Conservation (phyloP, 2,888 invertebrate species). For the Antheraea assamensis region DNA sequence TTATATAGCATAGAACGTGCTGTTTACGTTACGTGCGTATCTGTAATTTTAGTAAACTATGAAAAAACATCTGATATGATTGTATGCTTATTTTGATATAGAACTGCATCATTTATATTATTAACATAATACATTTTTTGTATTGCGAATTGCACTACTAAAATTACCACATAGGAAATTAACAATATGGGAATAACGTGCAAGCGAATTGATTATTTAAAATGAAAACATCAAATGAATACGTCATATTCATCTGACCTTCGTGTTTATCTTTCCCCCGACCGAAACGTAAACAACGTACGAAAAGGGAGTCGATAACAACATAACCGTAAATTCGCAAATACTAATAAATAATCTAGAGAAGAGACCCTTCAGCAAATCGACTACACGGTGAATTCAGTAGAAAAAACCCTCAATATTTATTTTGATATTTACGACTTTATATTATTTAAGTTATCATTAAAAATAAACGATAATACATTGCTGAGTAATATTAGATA, state of each 20-base stretch:
- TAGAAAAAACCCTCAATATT: not conserved
- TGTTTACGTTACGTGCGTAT: no score
- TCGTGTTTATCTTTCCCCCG: conserved; percentile 35
- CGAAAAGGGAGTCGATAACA: conserved; percentile 34
- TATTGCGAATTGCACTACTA: not conserved
- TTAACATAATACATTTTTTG: no score
- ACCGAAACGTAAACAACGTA: conserved; percentile 34
- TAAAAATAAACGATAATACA: not conserved
- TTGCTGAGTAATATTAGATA: not conserved
- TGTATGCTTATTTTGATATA: no score
- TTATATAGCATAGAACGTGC: not conserved
- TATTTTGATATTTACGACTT: not conserved
- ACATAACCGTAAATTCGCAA: conserved; percentile 36
- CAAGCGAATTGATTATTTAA: not conserved
- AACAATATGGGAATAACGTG: not conserved
- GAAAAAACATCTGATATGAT: no score
- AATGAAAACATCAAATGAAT: conserved; percentile 21
- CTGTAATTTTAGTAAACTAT: no score
- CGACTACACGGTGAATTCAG: not conserved
- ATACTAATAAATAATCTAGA: conserved; percentile 22
- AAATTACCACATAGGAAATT: not conserved
- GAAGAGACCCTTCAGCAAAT: conserved; percentile 21
- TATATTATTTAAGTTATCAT: not conserved
- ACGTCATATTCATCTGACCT: conserved; percentile 31
- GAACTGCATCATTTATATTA: no score